Evolutionary conservation across 30 jellyfish, hydroid and myxozoan species (phyloP).

Genomic region (Cassiopea andromeda): DNA sequence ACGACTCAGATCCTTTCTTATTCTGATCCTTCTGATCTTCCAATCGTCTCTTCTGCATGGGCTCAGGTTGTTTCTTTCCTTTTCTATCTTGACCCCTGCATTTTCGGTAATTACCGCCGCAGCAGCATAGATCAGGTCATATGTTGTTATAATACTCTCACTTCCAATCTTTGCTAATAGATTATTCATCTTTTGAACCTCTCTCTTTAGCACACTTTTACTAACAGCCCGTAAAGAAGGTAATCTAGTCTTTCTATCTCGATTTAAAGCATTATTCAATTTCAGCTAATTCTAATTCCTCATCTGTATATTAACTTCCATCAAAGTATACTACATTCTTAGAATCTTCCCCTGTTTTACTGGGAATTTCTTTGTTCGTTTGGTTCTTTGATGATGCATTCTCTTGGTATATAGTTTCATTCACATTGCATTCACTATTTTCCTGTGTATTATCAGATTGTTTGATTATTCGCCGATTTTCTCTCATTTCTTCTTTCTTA

Average conservation of each 20-base stretch:
- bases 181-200: background rate
- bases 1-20: slow-evolving; percentile 7
- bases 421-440: background rate
- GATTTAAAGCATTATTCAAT: background rate
- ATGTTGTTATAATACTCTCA: background rate
- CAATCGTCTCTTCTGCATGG: background rate
- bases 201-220: background rate
- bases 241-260: background rate
- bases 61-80: background rate
- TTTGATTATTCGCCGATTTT: background rate
- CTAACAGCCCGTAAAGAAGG: background rate
- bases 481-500: background rate
- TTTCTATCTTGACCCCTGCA: background rate
- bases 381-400: background rate
- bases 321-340: background rate
- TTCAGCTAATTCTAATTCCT: background rate
- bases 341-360: background rate
- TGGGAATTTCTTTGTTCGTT: background rate
- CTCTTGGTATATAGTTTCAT: background rate
- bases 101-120: background rate
- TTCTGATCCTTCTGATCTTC: background rate
- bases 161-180: background rate
- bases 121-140: background rate
- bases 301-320: slow-evolving; percentile 13
- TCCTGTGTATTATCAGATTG: background rate